Conservation (phyloP, 2,888 invertebrate genomes). For the Drosophila kanekoi region DNA sequence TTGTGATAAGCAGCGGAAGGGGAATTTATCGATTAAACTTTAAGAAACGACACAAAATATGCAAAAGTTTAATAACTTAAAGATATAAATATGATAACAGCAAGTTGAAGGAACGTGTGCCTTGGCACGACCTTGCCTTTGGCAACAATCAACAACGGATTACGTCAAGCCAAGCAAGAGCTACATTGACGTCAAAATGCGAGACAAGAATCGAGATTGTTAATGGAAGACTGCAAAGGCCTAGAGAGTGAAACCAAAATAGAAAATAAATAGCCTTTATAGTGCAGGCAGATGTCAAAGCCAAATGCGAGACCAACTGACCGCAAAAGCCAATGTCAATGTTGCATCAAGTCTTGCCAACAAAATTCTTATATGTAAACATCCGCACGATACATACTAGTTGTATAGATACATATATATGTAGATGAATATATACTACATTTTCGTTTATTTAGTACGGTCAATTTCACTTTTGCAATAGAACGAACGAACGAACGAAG, state of each 20-base stretch:
- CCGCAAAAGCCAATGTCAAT: constrained; percentile 76
- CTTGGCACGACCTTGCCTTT: constrained; percentile 18
- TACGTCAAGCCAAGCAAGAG: constrained; percentile 8
- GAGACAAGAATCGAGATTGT: constrained; percentile 10
- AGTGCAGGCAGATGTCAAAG: constrained; percentile 52
- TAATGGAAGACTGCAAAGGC: constrained; percentile 34
- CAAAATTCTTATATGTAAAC: constrained; percentile 28
- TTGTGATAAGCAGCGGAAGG: constrained; percentile 11
- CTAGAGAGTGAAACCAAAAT: constrained; percentile 49
- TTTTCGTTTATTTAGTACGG: constrained; percentile 29
- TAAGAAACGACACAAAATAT: constrained; percentile 32
- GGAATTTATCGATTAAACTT: constrained; percentile 58
- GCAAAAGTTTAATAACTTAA: background rate
- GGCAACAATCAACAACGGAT: constrained; percentile 29
- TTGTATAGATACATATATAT: constrained; percentile 4
- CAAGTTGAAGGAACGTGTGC: constrained; percentile 23
- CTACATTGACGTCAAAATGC: constrained; percentile 20
- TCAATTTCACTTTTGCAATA: constrained; percentile 40
- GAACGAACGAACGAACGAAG: constrained; percentile 16
- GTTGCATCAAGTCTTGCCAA: constrained; percentile 71
- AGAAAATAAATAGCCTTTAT: constrained; percentile 62
- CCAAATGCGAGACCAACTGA: constrained; percentile 56
- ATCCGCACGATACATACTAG: constrained; percentile 8
- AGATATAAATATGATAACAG: background rate
- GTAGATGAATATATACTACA: constrained; percentile 16